Conservation (phyloP, 2,888 invertebrate species). For the Steinernema carpocapsae region DNA sequence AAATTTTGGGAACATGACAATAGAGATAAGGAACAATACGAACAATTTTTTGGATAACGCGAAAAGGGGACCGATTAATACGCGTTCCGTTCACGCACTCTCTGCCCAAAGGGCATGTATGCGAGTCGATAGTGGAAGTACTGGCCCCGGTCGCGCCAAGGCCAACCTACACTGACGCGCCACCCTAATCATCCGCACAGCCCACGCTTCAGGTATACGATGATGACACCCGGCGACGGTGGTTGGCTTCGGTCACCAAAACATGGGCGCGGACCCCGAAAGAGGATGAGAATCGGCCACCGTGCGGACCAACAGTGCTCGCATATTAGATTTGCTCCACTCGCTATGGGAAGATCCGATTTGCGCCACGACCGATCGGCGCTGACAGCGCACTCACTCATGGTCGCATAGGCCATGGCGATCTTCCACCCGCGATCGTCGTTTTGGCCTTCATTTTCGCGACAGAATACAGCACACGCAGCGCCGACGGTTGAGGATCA, state of each 20-base stretch:
- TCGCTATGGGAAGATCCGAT: slow-evolving; percentile 29
- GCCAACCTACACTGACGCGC: slow-evolving; percentile 35
- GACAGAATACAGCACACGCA: slow-evolving; percentile 16
- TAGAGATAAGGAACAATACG: slow-evolving; percentile 21
- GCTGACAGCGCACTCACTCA: slow-evolving; percentile 7
- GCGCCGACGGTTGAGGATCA: slow-evolving; percentile 27
- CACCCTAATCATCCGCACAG: slow-evolving; percentile 34
- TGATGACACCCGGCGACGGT: slow-evolving; percentile 31
- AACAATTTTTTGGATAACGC: slow-evolving; percentile 19
- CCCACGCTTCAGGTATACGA: slow-evolving; percentile 33
- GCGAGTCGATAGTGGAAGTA: slow-evolving; percentile 29
- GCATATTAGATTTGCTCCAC: slow-evolving; percentile 31
- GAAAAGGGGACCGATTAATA: slow-evolving; percentile 31
- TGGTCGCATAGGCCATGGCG: slow-evolving; percentile 23
- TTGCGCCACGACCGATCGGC: slow-evolving; percentile 11
- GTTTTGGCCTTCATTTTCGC: slow-evolving; percentile 31
- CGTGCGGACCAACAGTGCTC: slow-evolving; percentile 24
- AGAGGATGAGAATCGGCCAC: slow-evolving; percentile 33
- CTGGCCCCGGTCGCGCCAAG: slow-evolving; percentile 34
- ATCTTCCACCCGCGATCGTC: slow-evolving; percentile 16
- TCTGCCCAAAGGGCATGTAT: slow-evolving; percentile 34
- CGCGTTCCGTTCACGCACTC: slow-evolving; percentile 31
- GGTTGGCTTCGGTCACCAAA: slow-evolving; percentile 29
- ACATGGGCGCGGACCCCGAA: slow-evolving; percentile 33
- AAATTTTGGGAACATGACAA: not conserved